These are phyloP conservation scores for Caenorhabditis briggsae DNA, from an alignment of 1,140 invertebrate species.

Conservation along the genomic window DNA sequence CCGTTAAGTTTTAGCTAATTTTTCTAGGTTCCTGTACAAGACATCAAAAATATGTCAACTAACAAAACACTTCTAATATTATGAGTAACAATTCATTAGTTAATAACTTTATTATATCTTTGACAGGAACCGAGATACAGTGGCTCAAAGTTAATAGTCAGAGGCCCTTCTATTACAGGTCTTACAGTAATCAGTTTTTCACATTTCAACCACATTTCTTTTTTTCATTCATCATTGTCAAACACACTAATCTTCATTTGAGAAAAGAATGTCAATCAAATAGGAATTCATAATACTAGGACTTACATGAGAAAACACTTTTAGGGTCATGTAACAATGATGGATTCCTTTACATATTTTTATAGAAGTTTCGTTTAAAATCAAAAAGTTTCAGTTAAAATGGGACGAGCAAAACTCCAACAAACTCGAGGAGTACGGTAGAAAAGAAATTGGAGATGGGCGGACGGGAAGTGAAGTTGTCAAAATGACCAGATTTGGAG, in stretches of 20 bases:
- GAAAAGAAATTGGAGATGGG: constrained; percentile 29
- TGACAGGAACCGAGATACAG: no score
- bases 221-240: constrained; percentile 41
- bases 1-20: background rate
- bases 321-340: no score
- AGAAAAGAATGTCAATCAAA: constrained; percentile 43
- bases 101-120: no score
- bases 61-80: no score
- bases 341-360: no score
- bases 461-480: constrained; percentile 2
- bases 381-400: constrained; percentile 30
- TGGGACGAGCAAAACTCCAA: constrained; percentile 17
- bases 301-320: background rate
- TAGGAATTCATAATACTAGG: background rate
- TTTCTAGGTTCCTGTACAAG: background rate
- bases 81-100: no score
- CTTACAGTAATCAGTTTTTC: no score
- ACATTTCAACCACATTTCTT: background rate
- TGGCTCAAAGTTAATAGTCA: no score
- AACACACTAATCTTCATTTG: constrained; percentile 2
- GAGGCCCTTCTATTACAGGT: no score
- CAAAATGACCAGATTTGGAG: constrained; percentile 22
- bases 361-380: no score
- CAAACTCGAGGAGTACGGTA: constrained; percentile 33
- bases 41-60: no score